phyloP scores from a whole-genome alignment of 2,113 vertebrate species.

The Rissa tridactyla region DNA sequence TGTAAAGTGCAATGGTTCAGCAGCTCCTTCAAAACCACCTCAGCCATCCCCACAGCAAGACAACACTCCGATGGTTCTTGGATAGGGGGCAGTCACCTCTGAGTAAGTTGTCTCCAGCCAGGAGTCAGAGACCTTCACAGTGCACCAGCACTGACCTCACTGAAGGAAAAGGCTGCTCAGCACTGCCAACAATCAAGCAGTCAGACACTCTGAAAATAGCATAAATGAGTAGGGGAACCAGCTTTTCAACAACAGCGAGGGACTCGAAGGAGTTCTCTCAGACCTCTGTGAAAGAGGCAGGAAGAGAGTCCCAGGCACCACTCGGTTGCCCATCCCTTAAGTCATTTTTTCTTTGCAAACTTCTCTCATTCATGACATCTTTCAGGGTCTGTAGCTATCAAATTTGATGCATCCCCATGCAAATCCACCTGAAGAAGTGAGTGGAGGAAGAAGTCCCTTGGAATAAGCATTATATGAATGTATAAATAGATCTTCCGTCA shows the following conservation, averaged over 20 bases:
- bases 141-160: neutral
- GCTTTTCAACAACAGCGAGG: neutral
- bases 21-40: neutral
- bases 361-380: neutral
- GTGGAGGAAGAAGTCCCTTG: neutral
- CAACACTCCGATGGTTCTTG: rapidly evolving
- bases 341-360: neutral
- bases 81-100: neutral
- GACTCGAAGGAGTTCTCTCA: rapidly evolving
- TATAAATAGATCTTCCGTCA: neutral
- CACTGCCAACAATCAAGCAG: neutral
- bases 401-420: neutral
- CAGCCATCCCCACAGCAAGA: neutral
- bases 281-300: neutral
- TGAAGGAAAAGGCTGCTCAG: neutral
- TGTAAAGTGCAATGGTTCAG: neutral
- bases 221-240: neutral
- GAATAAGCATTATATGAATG: neutral
- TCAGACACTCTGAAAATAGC: neutral
- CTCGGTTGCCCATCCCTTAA: neutral
- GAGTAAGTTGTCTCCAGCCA: neutral
- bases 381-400: neutral
- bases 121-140: neutral
- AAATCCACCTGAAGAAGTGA: neutral
- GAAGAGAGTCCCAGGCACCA: neutral